Evolutionary conservation across 1,140 invertebrate species (phyloP), one percentile per base, ranked within the genome.

Genomic region (Cheumatopsyche charites): DNA sequence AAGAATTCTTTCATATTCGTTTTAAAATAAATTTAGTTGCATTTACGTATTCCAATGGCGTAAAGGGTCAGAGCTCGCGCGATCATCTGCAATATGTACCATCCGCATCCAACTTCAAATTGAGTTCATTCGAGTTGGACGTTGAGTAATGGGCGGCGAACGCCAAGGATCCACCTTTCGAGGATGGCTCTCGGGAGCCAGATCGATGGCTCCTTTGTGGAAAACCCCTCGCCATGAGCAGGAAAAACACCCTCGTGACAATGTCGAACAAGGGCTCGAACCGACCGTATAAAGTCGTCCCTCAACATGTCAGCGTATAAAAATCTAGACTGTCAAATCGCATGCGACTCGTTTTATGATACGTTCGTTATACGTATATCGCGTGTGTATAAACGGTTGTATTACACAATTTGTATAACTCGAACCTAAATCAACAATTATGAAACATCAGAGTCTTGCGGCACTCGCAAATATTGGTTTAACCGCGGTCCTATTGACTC

Each of bases 81-180:
- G 52, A 72, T 72, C 70, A 72, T 72, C 70, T 66, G 62, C 70
- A 65, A 72, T 62, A 55, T 43, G 69, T 62, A 67, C 63, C 70
- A 69, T 29, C 66, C 55, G 70, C 70, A 63, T 61, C 67, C 72
- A 75, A 75, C 65, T 75, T 75, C 70, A 75, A 72, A 75, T 75
- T 75, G 73, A 72, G 73, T 75, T 75, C 73, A 75, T 75, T 72
- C 70, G 61, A 75, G 73, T 75, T 75, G 73, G 73, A 75, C 73
- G 67, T 75, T 75, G 73, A 75, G 73, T 75, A 75, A 75, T 75
- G 73, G 73, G 61, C 65, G 73, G 73, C 55, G 6, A 47, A 29
- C 43, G 36, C 17, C n/a, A 15, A 61, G 42, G 6, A 62, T 43
- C n/a, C n/a, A 55, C 1, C 13, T 21, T 11, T 13, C 1, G 0